These are phyloP conservation scores for Hemicentrotus pulcherrimus DNA, from an alignment of 35 echinoderm and acorn worm genomes.

Conservation along the genomic window DNA sequence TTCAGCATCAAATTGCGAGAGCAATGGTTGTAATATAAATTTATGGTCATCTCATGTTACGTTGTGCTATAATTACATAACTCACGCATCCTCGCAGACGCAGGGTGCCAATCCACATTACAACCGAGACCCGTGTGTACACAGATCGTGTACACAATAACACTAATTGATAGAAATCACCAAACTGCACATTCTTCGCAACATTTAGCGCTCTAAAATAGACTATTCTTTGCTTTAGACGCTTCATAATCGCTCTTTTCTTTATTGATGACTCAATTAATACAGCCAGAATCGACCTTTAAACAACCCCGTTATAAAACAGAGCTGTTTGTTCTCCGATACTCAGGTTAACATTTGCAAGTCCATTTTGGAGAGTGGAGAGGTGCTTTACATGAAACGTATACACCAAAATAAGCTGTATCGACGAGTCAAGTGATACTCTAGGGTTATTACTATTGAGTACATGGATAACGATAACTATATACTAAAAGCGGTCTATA, in stretches of 20 bases:
- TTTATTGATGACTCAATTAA: neutral
- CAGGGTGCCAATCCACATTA: neutral
- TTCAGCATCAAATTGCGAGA: too few relatives aligned
- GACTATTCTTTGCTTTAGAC: neutral
- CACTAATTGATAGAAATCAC: neutral
- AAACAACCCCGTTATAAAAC: neutral
- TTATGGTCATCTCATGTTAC: neutral
- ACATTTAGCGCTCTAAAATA: neutral
- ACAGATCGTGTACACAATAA: neutral
- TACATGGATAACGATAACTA: too few relatives aligned
- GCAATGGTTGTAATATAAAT: neutral
- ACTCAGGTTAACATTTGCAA: conserved; percentile 1
- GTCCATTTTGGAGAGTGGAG: neutral
- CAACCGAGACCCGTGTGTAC: neutral
- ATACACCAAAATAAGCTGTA: neutral
- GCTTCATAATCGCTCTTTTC: neutral
- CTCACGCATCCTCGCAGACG: neutral
- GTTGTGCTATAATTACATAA: neutral
- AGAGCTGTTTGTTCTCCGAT: neutral
- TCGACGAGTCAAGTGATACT: neutral
- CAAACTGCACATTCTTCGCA: neutral
- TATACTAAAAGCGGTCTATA: too few relatives aligned
- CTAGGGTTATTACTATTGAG: too few relatives aligned
- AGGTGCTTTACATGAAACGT: neutral
- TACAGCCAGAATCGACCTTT: neutral